These are phyloP conservation scores for Enteromius paludinosus DNA, from an alignment of 2,797 vertebrate genomes.

Conservation along the genomic window DNA sequence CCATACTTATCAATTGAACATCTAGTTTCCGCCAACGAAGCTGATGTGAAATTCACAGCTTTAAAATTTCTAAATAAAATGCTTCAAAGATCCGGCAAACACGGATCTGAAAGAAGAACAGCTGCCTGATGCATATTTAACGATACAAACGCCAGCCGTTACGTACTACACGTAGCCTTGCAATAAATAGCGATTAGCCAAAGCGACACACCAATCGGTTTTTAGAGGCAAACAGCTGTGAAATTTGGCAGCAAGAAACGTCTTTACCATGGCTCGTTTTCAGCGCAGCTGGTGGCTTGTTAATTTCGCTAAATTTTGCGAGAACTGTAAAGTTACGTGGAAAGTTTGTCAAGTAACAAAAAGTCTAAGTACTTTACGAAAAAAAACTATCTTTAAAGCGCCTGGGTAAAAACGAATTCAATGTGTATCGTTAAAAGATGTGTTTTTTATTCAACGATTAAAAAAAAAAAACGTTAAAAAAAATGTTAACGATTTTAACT, in stretches of 20 bases:
- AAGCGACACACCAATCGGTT: conserved; percentile 21
- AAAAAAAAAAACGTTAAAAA: too few species aligned
- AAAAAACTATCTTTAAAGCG: not conserved
- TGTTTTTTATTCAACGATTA: not conserved
- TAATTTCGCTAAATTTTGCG: conserved; percentile 28
- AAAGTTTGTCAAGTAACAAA: not conserved
- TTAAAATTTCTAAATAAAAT: conserved; percentile 26
- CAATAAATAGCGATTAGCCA: conserved; percentile 28
- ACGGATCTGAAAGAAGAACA: conserved; percentile 8
- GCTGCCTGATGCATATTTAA: conserved; percentile 38
- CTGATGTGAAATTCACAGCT: conserved; percentile 33
- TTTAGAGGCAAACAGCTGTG: conserved; percentile 37
- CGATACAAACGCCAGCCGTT: not conserved
- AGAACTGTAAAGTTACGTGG: not conserved
- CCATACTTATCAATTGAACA: not conserved
- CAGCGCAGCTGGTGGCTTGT: conserved; percentile 36
- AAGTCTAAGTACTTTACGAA: not conserved
- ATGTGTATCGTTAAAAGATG: not conserved
- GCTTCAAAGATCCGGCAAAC: not conserved
- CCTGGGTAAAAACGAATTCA: not conserved
- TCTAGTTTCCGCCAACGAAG: not conserved
- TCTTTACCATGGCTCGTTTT: conserved; percentile 27
- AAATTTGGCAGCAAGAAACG: conserved; percentile 40
- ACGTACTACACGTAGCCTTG: not conserved
- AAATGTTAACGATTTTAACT: not conserved